Evolutionary conservation across 2,797 vertebrate genomes (phyloP).

Genomic region (Eremophila alpestris): DNA sequence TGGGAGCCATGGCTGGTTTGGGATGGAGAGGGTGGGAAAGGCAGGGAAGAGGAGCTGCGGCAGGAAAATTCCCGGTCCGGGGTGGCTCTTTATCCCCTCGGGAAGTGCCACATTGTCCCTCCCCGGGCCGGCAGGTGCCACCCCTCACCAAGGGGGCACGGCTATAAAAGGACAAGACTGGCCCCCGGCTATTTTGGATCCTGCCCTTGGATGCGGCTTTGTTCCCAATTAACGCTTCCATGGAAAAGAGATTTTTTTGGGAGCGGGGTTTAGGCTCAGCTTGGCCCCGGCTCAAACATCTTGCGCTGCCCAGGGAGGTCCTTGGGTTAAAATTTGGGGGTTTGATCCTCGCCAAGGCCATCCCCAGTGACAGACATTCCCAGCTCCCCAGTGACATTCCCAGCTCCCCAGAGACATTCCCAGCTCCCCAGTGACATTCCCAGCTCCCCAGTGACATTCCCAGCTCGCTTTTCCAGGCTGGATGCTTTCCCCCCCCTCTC

Average conservation of each 20-base stretch:
- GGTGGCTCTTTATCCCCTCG: conserved; percentile 56
- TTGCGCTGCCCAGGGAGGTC: accelerated
- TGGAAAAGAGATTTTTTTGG: conserved; percentile 15
- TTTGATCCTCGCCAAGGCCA: background rate
- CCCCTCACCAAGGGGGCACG: conserved; percentile 77
- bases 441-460: background rate
- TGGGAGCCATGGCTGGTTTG: conserved; percentile 85
- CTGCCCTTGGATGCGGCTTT: conserved; percentile 69
- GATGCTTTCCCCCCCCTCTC: background rate
- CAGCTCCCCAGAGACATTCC: background rate
- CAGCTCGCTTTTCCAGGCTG: background rate
- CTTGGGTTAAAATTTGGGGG: background rate
- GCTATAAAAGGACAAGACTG: conserved; percentile 91
- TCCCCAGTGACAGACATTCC: background rate
- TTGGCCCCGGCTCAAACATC: background rate
- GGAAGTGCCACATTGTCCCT: conserved; percentile 41
- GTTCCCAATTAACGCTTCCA: conserved; percentile 63
- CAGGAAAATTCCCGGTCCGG: accelerated
- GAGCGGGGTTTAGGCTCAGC: background rate
- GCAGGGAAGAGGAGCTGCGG: background rate
- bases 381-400: too few species aligned
- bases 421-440: background rate
- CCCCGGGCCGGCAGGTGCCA: conserved; percentile 57
- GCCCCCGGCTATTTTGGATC: conserved; percentile 90
- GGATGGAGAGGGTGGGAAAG: background rate